phyloP scores from a whole-genome alignment of 2,113 vertebrate species.

The Lathamus discolor region DNA sequence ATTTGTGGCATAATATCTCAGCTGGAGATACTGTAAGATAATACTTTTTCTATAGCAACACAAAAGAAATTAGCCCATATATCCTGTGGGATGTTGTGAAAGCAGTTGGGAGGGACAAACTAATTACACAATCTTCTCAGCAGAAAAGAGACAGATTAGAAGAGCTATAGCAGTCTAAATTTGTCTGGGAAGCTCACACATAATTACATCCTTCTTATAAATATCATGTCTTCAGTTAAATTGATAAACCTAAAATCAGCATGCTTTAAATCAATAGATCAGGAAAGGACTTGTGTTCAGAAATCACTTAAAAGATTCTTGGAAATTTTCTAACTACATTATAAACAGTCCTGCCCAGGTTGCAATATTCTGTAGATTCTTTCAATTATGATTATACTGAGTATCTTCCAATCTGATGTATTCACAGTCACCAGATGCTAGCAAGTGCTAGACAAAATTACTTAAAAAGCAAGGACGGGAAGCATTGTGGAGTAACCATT shows the following conservation, averaged over 20 bases:
- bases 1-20: conserved; percentile 53
- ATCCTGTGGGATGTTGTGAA: conserved; percentile 49
- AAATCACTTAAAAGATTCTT: not conserved
- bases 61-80: conserved; percentile 23
- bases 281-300: not conserved
- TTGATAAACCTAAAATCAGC: not conserved
- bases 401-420: not conserved
- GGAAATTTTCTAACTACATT: not conserved
- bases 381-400: not conserved
- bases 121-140: conserved; percentile 47
- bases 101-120: conserved; percentile 50
- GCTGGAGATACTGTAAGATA: conserved; percentile 56
- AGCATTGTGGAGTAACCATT: not conserved
- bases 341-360: not conserved
- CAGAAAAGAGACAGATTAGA: conserved; percentile 24
- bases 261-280: not conserved
- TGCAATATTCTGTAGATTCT: not conserved
- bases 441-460: not conserved
- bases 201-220: not conserved
- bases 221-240: not conserved
- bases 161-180: conserved; percentile 3
- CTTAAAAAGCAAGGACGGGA: not conserved
- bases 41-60: conserved; percentile 42
- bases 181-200: not conserved
- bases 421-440: not conserved